Base-by-base conservation (phyloP, 1,140 invertebrate species). In the Achroia grisella region DNA sequence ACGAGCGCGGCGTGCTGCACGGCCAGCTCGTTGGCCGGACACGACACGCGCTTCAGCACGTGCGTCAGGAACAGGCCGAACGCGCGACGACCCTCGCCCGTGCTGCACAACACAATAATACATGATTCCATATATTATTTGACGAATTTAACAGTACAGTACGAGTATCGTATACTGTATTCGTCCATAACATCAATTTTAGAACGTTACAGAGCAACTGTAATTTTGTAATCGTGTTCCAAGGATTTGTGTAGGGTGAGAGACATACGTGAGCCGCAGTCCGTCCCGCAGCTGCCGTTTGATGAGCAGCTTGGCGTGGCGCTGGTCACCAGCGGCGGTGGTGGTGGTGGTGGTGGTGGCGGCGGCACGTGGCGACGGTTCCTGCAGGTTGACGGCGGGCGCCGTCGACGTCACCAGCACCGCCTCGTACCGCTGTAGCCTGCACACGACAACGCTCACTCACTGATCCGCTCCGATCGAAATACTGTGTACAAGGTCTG, bases 61-160 rank as follows among this genome's bases (percentile, higher is more conserved):
- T 91, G 90, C 40, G 91, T 90, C 45, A 97, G 86, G 86, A 95
- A 97, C 62, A 93, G 89, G 4, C 93, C 92, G 77, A 97, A 97
- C 0, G 93, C 92, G 71, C 92, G 92, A 8, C 95, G 89, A 0
- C 93, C 92, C 81, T 97, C 87, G 23, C 84, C 78, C 63, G 80
- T 76, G 1, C 88, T 88, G 71, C 0, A 11, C 32, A 13, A 23
- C 17, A 23, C 17, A 23, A 6, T 6, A 2, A 23, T 6, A 6
- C 17, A 2, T 6, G 6, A 3, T 3, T 23, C 2, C 17, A 23
- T 6, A 23, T 23, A 23, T 6, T n/a, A n/a, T n/a, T n/a, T n/a
- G n/a, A n/a, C n/a, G n/a, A n/a, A n/a, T n/a, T n/a, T n/a, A n/a
- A n/a, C n/a, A n/a, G n/a, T n/a, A n/a, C n/a, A n/a, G n/a, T n/a